phyloP scores from a whole-genome alignment of 2,888 invertebrate species.

The Spicauda simplicius region DNA sequence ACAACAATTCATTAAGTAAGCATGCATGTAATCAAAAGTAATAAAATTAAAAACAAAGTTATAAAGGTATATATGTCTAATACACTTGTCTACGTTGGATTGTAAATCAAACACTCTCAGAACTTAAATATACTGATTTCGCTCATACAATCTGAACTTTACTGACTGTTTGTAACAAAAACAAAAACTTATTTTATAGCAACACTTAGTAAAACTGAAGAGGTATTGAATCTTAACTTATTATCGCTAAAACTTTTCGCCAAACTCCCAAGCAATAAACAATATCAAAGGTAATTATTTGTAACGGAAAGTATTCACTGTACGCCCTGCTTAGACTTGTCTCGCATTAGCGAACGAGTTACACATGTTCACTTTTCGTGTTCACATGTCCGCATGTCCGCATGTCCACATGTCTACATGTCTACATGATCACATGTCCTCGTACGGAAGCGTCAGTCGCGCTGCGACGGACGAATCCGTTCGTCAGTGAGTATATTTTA shows the following conservation, averaged over 20 bases:
- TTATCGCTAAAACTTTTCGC: conserved; percentile 41
- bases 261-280: conserved; percentile 26
- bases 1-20: conserved; percentile 27
- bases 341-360: conserved; percentile 37
- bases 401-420: background rate
- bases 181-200: conserved; percentile 51
- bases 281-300: conserved; percentile 13
- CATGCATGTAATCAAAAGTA: conserved; percentile 43
- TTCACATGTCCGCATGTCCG: background rate
- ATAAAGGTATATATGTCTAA: conserved; percentile 12
- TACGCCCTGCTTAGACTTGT: conserved; percentile 20
- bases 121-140: conserved; percentile 50
- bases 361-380: background rate
- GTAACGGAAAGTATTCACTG: conserved; percentile 42
- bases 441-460: background rate
- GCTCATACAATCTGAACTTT: conserved; percentile 52
- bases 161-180: conserved; percentile 56
- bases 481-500: background rate
- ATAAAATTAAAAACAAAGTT: conserved; percentile 40
- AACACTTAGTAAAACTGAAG: conserved; percentile 30
- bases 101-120: conserved; percentile 8
- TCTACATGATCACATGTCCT: background rate
- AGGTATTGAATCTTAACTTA: conserved; percentile 41
- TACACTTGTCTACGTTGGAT: conserved; percentile 1
- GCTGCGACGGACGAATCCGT: conserved; percentile 5